phyloP scores from a whole-genome alignment of 2,113 vertebrate species.

The Trematocara unimaculatum region DNA sequence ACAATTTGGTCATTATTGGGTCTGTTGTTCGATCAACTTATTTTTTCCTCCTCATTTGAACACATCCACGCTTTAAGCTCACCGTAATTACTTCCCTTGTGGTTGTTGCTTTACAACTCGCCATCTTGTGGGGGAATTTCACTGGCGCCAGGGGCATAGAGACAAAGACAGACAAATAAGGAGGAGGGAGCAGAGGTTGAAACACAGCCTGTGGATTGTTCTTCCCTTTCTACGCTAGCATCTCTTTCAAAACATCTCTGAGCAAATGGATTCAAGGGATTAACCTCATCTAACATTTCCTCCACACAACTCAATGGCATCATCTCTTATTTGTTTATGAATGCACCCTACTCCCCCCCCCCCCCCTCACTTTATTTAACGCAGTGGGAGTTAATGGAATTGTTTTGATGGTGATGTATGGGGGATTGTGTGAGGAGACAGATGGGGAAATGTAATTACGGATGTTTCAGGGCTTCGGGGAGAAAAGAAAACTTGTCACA shows the following conservation, averaged over 20 bases:
- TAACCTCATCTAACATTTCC: slow-evolving; percentile 36
- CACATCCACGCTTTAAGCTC: slow-evolving; percentile 22
- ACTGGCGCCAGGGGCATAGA: slow-evolving; percentile 39
- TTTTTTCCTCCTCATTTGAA: slow-evolving; percentile 18
- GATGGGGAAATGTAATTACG: slow-evolving; percentile 69
- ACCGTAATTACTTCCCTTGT: slow-evolving; percentile 57
- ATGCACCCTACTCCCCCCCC: neutral
- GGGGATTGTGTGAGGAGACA: slow-evolving; percentile 46
- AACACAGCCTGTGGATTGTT: neutral
- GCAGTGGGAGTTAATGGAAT: slow-evolving; percentile 61
- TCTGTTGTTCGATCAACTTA: slow-evolving; percentile 39
- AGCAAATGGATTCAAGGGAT: slow-evolving; percentile 47
- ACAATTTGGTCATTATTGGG: slow-evolving; percentile 35
- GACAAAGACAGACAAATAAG: slow-evolving; percentile 8
- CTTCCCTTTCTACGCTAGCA: neutral
- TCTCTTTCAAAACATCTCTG: slow-evolving; percentile 24
- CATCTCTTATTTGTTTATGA: slow-evolving; percentile 52
- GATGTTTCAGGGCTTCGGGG: slow-evolving; percentile 49
- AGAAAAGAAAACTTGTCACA: slow-evolving; percentile 42
- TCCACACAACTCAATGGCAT: slow-evolving; percentile 19
- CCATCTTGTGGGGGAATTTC: slow-evolving; percentile 32
- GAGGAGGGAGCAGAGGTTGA: neutral
- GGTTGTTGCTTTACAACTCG: slow-evolving; percentile 19
- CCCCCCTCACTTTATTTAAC: slow-evolving; percentile 18
- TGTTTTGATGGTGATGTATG: slow-evolving; percentile 67